Conservation (phyloP, 2,888 invertebrate genomes). For the Phrixothrix hirtus region DNA sequence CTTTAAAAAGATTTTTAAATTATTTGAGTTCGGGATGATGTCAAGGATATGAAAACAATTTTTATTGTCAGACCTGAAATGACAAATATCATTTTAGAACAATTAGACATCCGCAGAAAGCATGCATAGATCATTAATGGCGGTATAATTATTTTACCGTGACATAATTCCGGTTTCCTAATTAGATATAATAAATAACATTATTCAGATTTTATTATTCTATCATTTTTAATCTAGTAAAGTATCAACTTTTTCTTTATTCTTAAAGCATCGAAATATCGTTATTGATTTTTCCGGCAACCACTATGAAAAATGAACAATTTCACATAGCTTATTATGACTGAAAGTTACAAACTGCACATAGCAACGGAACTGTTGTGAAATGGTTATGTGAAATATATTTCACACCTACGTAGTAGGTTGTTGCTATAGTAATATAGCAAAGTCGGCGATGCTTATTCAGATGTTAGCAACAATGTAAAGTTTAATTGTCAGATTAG, state of each 20-base stretch:
- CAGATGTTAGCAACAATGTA: no score
- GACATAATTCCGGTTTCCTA: background rate
- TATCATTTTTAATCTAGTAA: background rate
- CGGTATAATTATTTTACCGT: conserved; percentile 1
- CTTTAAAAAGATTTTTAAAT: background rate
- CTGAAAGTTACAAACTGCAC: no score
- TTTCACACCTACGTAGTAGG: no score
- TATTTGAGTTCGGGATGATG: background rate
- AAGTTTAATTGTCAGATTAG: no score
- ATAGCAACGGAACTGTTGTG: no score
- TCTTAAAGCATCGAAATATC: background rate
- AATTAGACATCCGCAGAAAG: conserved; percentile 1
- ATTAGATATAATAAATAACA: background rate
- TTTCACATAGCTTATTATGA: no score
- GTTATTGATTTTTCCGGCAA: no score
- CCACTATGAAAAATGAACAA: no score
- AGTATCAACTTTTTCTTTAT: background rate
- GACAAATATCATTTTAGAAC: background rate
- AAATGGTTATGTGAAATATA: no score
- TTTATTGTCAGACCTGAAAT: background rate
- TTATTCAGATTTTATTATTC: background rate
- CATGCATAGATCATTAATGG: background rate
- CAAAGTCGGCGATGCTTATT: no score
- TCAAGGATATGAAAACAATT: background rate
- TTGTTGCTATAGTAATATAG: no score